These are phyloP conservation scores for Sebastes hubbsi DNA, from an alignment of 2,797 vertebrate genomes.

Conservation along the genomic window DNA sequence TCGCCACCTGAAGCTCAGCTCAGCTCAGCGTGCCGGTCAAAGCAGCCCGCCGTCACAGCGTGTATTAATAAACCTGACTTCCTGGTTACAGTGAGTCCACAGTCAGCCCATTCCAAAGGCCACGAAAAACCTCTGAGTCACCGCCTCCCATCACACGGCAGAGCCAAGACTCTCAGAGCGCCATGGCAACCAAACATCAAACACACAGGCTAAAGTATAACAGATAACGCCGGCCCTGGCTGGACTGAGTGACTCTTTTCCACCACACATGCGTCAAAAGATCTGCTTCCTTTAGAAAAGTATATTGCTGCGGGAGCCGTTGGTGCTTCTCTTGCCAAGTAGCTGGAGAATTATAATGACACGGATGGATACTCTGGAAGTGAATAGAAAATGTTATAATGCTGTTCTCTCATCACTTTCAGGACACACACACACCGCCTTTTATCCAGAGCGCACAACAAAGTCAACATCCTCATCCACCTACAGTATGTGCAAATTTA, in stretches of 20 bases:
- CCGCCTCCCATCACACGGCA: slow-evolving; percentile 58
- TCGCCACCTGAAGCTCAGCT: neutral
- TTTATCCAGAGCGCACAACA: neutral
- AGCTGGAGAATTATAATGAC: neutral
- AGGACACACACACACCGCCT: neutral
- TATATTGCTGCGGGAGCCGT: neutral
- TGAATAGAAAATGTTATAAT: neutral
- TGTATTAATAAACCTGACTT: slow-evolving; percentile 66
- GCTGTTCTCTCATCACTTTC: neutral
- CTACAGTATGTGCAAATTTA: slow-evolving; percentile 9
- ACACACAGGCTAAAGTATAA: slow-evolving; percentile 40
- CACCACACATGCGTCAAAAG: slow-evolving; percentile 37
- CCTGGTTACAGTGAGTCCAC: slow-evolving; percentile 24
- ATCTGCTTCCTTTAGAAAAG: slow-evolving; percentile 28
- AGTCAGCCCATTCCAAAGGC: slow-evolving; percentile 56
- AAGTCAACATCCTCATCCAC: slow-evolving; percentile 9
- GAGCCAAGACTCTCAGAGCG: slow-evolving; percentile 40
- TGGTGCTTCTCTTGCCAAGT: neutral
- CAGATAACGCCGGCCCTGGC: slow-evolving; percentile 29
- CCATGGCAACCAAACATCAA: slow-evolving; percentile 80
- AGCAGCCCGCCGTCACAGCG: neutral
- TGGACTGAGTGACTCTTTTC: slow-evolving; percentile 24
- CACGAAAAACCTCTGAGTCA: slow-evolving; percentile 80
- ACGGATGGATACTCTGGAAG: neutral
- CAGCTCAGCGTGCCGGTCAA: neutral